Base-by-base conservation (phyloP, 2,888 invertebrate genomes). In the Euproctis similis region DNA sequence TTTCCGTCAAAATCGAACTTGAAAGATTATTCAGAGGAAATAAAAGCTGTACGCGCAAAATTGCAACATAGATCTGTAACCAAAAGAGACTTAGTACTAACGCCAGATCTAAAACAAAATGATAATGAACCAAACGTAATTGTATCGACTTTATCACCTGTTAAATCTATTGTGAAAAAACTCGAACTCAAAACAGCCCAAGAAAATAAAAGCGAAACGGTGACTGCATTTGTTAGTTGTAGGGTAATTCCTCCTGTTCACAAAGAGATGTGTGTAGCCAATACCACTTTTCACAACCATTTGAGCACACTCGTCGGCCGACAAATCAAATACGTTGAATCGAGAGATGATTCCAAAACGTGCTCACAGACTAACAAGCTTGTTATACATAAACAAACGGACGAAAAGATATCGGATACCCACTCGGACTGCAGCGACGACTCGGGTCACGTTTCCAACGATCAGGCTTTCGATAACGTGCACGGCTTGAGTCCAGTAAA, bases 361-460 rank as follows among this genome's bases (percentile, higher is more conserved):
- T 81, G 67, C 50, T 64, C 72, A 24, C 78, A 75, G 42, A 53
- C 55, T 32, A 74, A 70, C 31, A 81, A 78, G 61, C 60, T 73
- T 31, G 49, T 60, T 34, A 46, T 73, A 44, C 68, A 69, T 40
- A 84, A 84, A 64, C 77, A 76, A 41, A 52, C 59, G 25, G 78
- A 82, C 26, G 84, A 85, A 50, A 85, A 86, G 62, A 76, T 80
- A 64, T 86, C 86, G 35, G 87, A 87, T 66, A 87, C 87, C 45
- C 87, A 86, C 42, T 90, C 90, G 4, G 90, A 90, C 53, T 91
- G 92, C 53, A 91, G 92, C 33, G 92, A 93, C 53, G 93, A 93
- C 75, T 92, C 92, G 31, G 93, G 93, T 36, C 92, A 93, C 71
- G 92, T 92, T 47, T 92, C 92, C 26, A 93, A 92, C 57, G 88